Base-by-base conservation (phyloP, 2,888 invertebrate species). In the Caenorhabditis angaria region DNA sequence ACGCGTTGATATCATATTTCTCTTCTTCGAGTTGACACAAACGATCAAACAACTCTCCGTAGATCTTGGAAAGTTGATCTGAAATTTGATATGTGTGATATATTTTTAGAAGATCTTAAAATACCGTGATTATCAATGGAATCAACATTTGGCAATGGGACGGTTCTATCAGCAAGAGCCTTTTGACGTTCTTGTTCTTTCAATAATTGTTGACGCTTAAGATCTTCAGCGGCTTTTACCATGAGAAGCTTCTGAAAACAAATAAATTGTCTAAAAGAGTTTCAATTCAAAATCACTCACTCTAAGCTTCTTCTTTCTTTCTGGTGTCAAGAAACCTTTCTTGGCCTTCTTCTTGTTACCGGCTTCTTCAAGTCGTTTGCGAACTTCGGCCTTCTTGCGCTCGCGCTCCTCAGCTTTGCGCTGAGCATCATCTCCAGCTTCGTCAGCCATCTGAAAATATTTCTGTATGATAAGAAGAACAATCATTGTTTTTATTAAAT, bases 261-360 rank as follows among this genome's bases (percentile, higher is more conserved):
- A 10, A 27, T 14, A 56, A 48, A 20, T 48, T 25, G 10, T 35
- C 6, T 35, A 27, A 22, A 59, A 29, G 50, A 8, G 14, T 51
- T 18, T 51, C 5, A 4, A 3, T 35, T 6, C 3, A 2, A 24
- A 28, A 6, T n/a, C 0, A 60, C 79, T 91, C 89, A 96, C 96
- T 92, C 97, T 93, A 89, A 97, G 94, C 90, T 97, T 96, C 94
- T 97, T 97, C 94, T 97, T 97, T 91, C 97, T 95, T 91, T 97
- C 97, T 81, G 96, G 96, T 88, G 97, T 96, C 94, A 96, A 77
- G 93, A 97, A 97, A 92, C 97, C 97, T 91, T 97, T 97, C 93
- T 97, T 97, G 68, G 88, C 88, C 70, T 80, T 76, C 63, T 75
- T 75, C 91, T 97, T 97, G 91, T 96, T 96, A 89, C 94, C 94